These are phyloP conservation scores for Scolopax rusticola DNA, from an alignment of 2,797 vertebrate species.

Conservation along the genomic window DNA sequence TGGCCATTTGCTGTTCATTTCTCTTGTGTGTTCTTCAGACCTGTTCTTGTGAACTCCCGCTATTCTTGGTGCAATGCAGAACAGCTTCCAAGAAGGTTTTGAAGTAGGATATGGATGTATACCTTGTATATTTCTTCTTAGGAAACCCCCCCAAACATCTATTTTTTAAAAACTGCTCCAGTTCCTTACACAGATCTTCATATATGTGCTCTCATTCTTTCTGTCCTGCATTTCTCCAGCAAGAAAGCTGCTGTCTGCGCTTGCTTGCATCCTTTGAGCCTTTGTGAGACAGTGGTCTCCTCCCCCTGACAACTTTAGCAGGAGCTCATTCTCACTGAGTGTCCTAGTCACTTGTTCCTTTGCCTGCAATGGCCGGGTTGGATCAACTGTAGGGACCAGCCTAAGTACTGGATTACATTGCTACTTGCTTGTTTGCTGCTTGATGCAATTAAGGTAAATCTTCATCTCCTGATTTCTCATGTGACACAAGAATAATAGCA, in stretches of 20 bases:
- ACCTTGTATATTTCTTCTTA: not conserved
- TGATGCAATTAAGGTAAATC: constrained; percentile 37
- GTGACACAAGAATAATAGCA: constrained; percentile 6
- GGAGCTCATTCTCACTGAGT: not conserved
- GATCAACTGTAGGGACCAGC: not conserved
- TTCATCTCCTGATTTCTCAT: constrained; percentile 5
- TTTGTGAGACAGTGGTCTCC: not conserved
- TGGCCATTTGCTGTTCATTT: not conserved
- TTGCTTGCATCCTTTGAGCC: not conserved
- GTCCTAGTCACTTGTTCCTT: not conserved
- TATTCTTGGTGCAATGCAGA: not conserved
- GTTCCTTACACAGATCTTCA: not conserved
- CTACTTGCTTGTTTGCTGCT: constrained; percentile 18
- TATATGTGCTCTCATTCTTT: not conserved
- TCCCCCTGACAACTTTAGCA: not conserved
- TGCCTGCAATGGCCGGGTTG: not conserved
- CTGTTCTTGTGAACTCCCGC: not conserved
- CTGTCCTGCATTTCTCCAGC: not conserved
- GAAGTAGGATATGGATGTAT: not conserved
- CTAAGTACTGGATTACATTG: not conserved
- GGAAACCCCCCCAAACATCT: not conserved
- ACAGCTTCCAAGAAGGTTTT: not conserved
- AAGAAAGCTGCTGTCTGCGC: not conserved
- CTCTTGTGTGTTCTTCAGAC: not conserved
- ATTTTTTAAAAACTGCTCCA: not conserved